Conservation (phyloP, 2,797 vertebrate genomes). For the Macroramphosus scolopax region DNA sequence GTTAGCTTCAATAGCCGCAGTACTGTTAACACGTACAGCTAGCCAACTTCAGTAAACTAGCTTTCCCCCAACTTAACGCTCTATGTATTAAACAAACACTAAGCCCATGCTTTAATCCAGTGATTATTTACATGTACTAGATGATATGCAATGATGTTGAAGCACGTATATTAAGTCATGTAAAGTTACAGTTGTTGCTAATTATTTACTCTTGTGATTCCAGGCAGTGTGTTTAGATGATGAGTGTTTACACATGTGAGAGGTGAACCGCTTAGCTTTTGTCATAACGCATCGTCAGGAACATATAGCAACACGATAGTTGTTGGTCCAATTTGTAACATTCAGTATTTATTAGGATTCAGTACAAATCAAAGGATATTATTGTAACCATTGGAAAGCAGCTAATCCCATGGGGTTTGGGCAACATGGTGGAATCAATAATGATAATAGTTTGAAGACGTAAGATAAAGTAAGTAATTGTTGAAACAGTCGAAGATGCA, state of each 20-base stretch:
- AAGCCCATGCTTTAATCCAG: background rate
- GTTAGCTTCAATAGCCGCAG: conserved; percentile 38
- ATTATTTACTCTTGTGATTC: no score
- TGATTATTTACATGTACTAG: background rate
- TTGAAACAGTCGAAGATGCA: no score
- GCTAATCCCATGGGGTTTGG: no score
- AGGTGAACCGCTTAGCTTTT: background rate
- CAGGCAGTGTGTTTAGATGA: background rate
- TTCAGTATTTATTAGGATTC: background rate
- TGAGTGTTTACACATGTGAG: background rate
- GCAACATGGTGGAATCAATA: no score
- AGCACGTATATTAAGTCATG: no score
- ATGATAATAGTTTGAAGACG: no score
- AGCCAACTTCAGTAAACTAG: conserved; percentile 11
- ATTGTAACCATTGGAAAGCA: no score
- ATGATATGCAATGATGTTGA: background rate
- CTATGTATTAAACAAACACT: no score
- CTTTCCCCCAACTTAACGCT: background rate
- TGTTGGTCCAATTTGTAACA: background rate
- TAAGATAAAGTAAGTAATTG: no score
- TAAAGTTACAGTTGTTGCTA: background rate
- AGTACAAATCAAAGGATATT: no score
- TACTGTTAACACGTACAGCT: conserved; percentile 44
- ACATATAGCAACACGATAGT: background rate
- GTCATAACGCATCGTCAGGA: background rate